A percentile compares a stretch with the other conserved stretches of the same genome.
phyloP scores from a whole-genome alignment of 64 coral and sea anemone species.

The Anthopleura sola region DNA sequence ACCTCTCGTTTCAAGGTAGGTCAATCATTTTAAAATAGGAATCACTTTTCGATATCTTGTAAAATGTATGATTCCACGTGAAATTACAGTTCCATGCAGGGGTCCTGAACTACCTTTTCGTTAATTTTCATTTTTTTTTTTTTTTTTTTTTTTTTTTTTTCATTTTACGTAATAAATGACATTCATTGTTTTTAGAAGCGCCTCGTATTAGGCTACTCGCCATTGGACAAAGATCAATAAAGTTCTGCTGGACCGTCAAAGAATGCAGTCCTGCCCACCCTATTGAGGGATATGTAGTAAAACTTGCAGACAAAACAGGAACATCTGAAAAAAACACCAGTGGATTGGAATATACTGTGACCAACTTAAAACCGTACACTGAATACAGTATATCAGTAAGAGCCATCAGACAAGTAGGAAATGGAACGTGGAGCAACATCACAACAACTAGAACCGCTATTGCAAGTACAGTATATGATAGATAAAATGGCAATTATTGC shows the following conservation, averaged over 20 bases:
- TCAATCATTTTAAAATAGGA: too few relatives aligned
- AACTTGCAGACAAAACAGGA: background rate
- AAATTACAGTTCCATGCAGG: too few relatives aligned
- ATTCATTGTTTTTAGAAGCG: background rate
- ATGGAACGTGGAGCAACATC: background rate
- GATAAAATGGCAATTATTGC: too few relatives aligned
- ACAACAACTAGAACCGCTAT: background rate
- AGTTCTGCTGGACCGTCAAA: background rate
- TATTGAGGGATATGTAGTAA: background rate
- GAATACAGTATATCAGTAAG: slow-evolving; percentile 1
- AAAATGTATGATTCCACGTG: too few relatives aligned
- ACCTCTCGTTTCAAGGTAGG: background rate
- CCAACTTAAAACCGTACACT: background rate
- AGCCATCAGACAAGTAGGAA: background rate
- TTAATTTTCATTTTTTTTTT: too few relatives aligned
- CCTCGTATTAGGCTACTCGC: background rate
- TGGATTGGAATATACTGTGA: background rate
- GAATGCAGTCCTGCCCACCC: background rate
- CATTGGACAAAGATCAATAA: background rate
- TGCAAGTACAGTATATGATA: too few relatives aligned
- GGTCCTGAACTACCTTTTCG: too few relatives aligned
- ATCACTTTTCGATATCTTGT: too few relatives aligned
- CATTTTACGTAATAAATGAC: too few relatives aligned
- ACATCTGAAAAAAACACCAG: background rate
- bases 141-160: too few relatives aligned